Conservation (phyloP, 2,888 invertebrate species). For the Brachycybe producta region DNA sequence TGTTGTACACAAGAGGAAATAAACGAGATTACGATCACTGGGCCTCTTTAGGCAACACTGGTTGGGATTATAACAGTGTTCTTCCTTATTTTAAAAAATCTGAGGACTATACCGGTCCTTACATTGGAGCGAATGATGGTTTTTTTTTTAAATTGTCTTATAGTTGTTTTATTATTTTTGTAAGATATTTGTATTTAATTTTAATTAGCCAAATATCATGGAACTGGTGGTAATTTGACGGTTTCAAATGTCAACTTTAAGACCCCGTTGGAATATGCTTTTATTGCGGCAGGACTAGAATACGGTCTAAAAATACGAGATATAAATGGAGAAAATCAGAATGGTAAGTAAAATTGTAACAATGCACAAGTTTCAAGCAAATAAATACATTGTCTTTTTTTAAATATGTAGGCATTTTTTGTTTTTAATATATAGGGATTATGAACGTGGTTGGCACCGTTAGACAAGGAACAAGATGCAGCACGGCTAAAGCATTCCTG, state of each 20-base stretch:
- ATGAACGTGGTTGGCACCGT: conserved; percentile 20
- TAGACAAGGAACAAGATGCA: conserved; percentile 24
- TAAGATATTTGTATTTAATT: too few relatives aligned
- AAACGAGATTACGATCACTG: conserved; percentile 36
- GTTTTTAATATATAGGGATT: neutral
- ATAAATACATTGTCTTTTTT: too few relatives aligned
- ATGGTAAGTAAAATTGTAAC: too few relatives aligned
- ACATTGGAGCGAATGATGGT: too few relatives aligned
- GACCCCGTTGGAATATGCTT: conserved; percentile 22
- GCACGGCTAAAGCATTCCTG: conserved; percentile 36
- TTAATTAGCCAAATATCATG: conserved; percentile 18
- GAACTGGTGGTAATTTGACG: conserved; percentile 22
- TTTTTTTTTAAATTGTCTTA: too few relatives aligned
- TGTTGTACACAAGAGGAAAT: conserved; percentile 38
- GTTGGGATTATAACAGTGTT: conserved; percentile 38
- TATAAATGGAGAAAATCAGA: conserved; percentile 23
- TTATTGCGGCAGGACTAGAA: conserved; percentile 23
- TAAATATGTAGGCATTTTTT: too few relatives aligned
- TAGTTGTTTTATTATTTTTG: too few relatives aligned
- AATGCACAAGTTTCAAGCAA: too few relatives aligned
- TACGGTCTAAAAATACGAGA: conserved; percentile 23
- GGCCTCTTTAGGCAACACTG: conserved; percentile 34
- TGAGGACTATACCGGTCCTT: conserved; percentile 26
- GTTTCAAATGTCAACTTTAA: conserved; percentile 23
- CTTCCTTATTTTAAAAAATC: conserved; percentile 37